Evolutionary conservation across 1,140 invertebrate species (phyloP), one percentile per base, ranked within the genome.

Genomic region (Sesamia nonagrioides): DNA sequence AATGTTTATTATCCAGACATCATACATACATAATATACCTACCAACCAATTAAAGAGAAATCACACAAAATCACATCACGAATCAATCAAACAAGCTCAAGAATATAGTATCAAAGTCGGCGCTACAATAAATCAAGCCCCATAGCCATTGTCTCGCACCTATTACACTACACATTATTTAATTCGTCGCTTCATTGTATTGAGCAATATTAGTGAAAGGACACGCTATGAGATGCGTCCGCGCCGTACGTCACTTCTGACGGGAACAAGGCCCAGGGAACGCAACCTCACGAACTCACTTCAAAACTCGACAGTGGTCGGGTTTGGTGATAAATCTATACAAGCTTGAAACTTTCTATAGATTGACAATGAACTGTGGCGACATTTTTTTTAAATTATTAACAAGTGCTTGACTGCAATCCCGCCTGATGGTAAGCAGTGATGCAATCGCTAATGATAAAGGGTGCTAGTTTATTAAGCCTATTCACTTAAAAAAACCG

Each of bases 161-260:
- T 21, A 21, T 74, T 74, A 42, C 35, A 74, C 13, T 21, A n/a
- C 42, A 27, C 40, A 69, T 69, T 48, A 61, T 61, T 74, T 74
- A 61, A 74, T 60, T 74, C 56, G 54, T 61, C 17, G n/a, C 61
- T 48, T 50, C 66, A 69, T 27, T 45, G 21, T 21, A 61, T 63
- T 75, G 56, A 27, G 58, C 45, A 75, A 75, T 50, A 60, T 50
- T 48, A 75, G 73, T 63, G 73, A 75, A 75, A 63, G 73, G 73
- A 75, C 42, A 50, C 58, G 40, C 58, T 75, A 58, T 75, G 56
- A 61, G 56, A 61, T 75, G 73, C 73, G 73, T 75, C 58, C 18
- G 58, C 58, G 40, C 73, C n/a, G 21, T 75, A 75, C 42, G 73
- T 75, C 73, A 75, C 17, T 7, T 27, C 11, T 50, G 73, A 75